Conservation (phyloP, 2,888 invertebrate species). For the Bombyx huttoni region DNA sequence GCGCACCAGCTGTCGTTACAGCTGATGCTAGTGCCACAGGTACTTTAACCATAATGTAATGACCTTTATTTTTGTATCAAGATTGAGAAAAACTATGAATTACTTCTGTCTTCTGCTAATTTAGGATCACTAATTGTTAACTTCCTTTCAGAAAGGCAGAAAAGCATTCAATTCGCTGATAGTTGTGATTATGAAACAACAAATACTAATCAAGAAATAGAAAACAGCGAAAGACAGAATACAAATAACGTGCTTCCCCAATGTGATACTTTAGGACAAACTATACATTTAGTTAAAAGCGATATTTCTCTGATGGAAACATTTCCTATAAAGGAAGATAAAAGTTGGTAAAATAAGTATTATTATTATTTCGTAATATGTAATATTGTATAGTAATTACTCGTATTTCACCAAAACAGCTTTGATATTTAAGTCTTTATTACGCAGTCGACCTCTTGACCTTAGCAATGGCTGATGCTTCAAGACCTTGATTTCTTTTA, state of each 20-base stretch:
- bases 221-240: slow-evolving; percentile 12
- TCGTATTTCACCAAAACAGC: no score
- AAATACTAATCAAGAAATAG: slow-evolving; percentile 10
- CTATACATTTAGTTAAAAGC: slow-evolving; percentile 47
- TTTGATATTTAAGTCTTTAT: no score
- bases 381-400: no score
- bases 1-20: slow-evolving; percentile 42
- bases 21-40: slow-evolving; percentile 36
- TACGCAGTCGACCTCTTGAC: background rate
- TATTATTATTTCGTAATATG: background rate
- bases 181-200: background rate
- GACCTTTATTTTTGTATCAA: no score
- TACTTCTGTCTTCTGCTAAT: background rate
- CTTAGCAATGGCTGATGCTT: slow-evolving; percentile 12
- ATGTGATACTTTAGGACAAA: slow-evolving; percentile 47
- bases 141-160: slow-evolving; percentile 3
- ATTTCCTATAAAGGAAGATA: slow-evolving; percentile 22
- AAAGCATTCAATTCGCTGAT: slow-evolving; percentile 15
- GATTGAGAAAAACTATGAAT: no score
- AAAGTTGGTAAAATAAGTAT: slow-evolving; percentile 20
- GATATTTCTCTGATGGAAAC: slow-evolving; percentile 27
- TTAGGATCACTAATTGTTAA: background rate
- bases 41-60: slow-evolving; percentile 10
- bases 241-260: slow-evolving; percentile 39
- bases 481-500: slow-evolving; percentile 14